Evolutionary conservation across 2,797 vertebrate genomes (phyloP), one percentile per base, ranked within the genome.

Genomic region (Pelobates cultripes): DNA sequence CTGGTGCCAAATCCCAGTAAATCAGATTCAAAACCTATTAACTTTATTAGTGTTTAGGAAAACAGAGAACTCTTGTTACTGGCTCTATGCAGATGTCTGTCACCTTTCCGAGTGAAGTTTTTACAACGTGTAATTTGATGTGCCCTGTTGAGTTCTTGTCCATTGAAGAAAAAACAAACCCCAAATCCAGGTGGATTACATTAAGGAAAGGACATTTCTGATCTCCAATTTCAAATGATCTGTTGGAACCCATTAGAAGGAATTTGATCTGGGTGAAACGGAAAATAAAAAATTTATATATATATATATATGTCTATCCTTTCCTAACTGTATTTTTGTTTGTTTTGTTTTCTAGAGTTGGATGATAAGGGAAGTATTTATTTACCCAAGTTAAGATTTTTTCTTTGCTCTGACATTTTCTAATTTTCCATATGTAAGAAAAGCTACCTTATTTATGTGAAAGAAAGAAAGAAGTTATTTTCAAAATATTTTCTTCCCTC

Each of bases 191-290:
- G 89, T 92, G 93, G 87, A 70, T 9, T 73, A 83, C 86, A 81
- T 91, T 90, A 79, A 76, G 70, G 85, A 73, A 88, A 86, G 87
- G 86, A 89, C 91, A 89, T 83, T 8, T 78, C 47, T 82, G 77
- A 86, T 83, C 85, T 94, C 87, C 5, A 66, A 5, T 93, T 90
- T 86, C 91, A 91, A 89, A 86, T 83, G 80, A 87, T 84, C 90
- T 85, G 85, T 51, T 74, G 74, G 81, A 85, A 86, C 89, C 90
- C 93, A 94, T 93, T 91, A 91, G 82, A 88, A 89, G 88, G 83
- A 91, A 93, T 87, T 89, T 84, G 43, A 84, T 85, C 66, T 79
- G 87, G 91, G 87, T 78, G 86, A 85, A 90, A 87, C 73, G 60
- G 85, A 77, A 60, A 41, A 55, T 76, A 70, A 57, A 66, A 79